Percentiles rank a stretch among this genome's conserved stretches.
These are phyloP conservation scores for Glomeris marginata DNA, from an alignment of 2,888 invertebrate species.

Conservation along the genomic window DNA sequence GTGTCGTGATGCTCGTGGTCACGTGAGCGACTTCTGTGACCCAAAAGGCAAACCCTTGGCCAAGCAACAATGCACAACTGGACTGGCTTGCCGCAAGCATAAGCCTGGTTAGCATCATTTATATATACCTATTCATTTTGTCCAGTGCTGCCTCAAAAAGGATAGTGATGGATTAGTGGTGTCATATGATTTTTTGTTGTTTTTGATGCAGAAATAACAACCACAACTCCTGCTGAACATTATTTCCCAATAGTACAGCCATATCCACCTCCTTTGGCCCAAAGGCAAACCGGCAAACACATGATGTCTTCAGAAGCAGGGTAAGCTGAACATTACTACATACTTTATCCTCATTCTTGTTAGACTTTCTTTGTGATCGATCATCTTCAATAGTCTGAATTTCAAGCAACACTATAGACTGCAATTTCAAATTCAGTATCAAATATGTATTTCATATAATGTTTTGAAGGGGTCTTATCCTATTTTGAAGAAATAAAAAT, in stretches of 20 bases:
- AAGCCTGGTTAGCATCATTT: conserved; percentile 2
- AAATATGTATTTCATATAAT: too few species aligned
- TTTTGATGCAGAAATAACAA: conserved; percentile 8
- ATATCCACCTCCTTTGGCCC: conserved; percentile 42
- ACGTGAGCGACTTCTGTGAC: conserved; percentile 47
- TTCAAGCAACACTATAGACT: too few species aligned
- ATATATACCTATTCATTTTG: too few species aligned
- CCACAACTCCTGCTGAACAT: conserved; percentile 1
- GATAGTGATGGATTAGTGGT: conserved; percentile 49
- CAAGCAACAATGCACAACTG: conserved; percentile 50
- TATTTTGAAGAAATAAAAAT: too few species aligned
- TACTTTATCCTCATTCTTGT: too few species aligned
- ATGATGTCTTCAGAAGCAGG: conserved; percentile 60
- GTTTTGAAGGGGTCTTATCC: too few species aligned
- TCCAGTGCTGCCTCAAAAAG: conserved; percentile 8
- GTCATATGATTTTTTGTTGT: conserved; percentile 32
- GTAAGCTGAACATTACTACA: conserved; percentile 42
- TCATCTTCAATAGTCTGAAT: neutral
- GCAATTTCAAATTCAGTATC: too few species aligned
- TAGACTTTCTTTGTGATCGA: too few species aligned
- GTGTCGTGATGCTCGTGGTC: conserved; percentile 44
- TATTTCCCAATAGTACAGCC: conserved; percentile 46
- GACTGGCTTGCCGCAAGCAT: conserved; percentile 15
- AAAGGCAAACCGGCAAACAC: conserved; percentile 51
- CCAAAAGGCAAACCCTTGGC: conserved; percentile 48